These are phyloP conservation scores for Malurus splendens DNA, from an alignment of 2,797 vertebrate genomes.

Conservation along the genomic window DNA sequence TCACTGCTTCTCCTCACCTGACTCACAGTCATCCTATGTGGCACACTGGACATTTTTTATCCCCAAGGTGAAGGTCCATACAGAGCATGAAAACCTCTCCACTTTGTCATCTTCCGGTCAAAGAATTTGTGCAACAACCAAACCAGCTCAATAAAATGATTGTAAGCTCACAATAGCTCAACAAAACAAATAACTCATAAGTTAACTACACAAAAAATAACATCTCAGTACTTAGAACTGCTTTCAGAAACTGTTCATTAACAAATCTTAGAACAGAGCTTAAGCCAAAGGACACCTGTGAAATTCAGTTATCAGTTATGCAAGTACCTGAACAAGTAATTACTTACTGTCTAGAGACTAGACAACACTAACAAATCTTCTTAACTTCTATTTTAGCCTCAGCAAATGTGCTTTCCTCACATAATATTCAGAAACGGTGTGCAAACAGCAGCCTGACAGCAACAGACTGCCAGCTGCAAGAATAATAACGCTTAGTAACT, in stretches of 20 bases:
- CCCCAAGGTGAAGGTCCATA: background rate
- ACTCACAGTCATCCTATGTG: background rate
- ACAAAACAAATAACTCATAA: background rate
- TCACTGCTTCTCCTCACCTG: background rate
- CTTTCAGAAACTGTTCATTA: background rate
- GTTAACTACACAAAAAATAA: background rate
- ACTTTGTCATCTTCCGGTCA: background rate
- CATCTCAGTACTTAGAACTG: background rate
- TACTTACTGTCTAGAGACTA: background rate
- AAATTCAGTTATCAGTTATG: background rate
- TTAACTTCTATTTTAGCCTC: background rate
- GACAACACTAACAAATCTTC: background rate
- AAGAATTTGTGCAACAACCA: background rate
- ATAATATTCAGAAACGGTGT: background rate
- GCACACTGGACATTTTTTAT: background rate
- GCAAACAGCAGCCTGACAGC: background rate
- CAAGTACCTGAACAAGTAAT: background rate
- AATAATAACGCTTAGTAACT: background rate
- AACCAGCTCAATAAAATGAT: background rate
- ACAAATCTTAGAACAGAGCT: background rate
- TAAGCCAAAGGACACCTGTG: background rate
- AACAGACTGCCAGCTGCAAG: background rate
- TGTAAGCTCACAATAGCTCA: background rate
- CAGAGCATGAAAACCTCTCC: background rate
- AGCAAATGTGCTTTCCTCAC: background rate